Percentiles rank a stretch among this genome's conserved stretches.
Evolutionary conservation across 2,888 invertebrate genomes (phyloP).

Genomic region (Rhamnusium bicolor): DNA sequence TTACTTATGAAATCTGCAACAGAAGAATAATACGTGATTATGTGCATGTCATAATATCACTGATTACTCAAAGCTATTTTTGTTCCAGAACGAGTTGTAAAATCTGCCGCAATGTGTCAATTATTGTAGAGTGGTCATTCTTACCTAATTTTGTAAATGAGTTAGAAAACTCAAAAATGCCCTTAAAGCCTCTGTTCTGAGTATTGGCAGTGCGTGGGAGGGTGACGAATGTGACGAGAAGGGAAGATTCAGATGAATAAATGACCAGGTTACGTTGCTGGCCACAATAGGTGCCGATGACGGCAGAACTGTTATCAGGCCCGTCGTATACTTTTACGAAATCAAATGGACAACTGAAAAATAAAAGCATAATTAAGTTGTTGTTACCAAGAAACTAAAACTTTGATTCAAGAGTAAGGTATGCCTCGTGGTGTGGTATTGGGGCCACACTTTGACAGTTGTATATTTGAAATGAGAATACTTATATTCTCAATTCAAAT

Average conservation of each 20-base stretch:
- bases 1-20: constrained; percentile 90
- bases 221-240: constrained; percentile 93
- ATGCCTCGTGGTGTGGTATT: too few relatives aligned
- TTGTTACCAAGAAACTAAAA: neutral
- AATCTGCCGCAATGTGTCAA: too few relatives aligned
- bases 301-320: constrained; percentile 87
- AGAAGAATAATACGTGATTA: too few relatives aligned
- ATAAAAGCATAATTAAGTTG: too few relatives aligned
- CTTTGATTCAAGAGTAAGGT: too few relatives aligned
- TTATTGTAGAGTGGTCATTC: constrained; percentile 61
- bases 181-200: constrained; percentile 98
- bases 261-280: constrained; percentile 96
- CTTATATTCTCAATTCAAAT: too few relatives aligned
- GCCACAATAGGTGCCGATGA: constrained; percentile 97
- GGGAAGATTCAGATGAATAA: constrained; percentile 92
- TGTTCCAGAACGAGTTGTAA: too few relatives aligned
- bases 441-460: too few relatives aligned
- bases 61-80: too few relatives aligned
- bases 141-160: constrained; percentile 98
- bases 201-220: constrained; percentile 92
- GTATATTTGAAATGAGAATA: too few relatives aligned
- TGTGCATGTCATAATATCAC: too few relatives aligned
- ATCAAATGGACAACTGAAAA: constrained; percentile 98
- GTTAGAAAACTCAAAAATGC: constrained; percentile 98
- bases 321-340: constrained; percentile 98